Evolutionary conservation across 1,140 invertebrate genomes (phyloP).

Genomic region (Metaphire vulgaris): DNA sequence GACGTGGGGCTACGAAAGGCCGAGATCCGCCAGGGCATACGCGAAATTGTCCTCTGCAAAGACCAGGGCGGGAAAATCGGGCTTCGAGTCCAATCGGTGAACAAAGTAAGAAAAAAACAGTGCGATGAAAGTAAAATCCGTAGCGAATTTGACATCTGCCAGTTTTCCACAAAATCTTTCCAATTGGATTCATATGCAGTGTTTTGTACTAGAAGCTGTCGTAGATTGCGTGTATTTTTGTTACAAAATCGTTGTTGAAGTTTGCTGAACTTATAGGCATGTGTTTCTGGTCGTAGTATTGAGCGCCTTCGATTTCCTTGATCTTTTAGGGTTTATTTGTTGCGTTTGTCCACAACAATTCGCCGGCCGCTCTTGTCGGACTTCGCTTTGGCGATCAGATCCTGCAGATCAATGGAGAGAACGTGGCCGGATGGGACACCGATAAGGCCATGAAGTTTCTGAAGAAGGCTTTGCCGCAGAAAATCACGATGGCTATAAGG

Average conservation of each 20-base stretch:
- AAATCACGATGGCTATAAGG: conserved; percentile 70
- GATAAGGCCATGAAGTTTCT: conserved; percentile 78
- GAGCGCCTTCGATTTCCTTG: too few relatives aligned
- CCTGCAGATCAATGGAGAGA: conserved; percentile 74
- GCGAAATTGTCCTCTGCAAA: conserved; percentile 75
- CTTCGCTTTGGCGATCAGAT: conserved; percentile 89
- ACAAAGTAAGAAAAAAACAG: too few relatives aligned
- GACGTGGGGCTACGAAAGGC: conserved; percentile 66
- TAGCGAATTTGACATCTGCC: conserved; percentile 13
- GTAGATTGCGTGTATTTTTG: too few relatives aligned
- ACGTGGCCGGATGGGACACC: conserved; percentile 74
- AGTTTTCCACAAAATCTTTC: too few relatives aligned
- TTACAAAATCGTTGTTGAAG: too few relatives aligned
- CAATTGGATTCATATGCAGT: too few relatives aligned
- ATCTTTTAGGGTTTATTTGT: conserved; percentile 78
- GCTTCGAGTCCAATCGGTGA: conserved; percentile 69
- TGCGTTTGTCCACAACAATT: conserved; percentile 71
- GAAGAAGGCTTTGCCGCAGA: conserved; percentile 64
- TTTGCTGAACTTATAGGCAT: too few relatives aligned
- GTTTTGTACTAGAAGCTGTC: too few relatives aligned
- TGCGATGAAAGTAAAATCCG: too few relatives aligned
- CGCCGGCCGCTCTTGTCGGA: conserved; percentile 75
- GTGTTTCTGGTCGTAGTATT: too few relatives aligned
- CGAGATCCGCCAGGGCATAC: conserved; percentile 72
- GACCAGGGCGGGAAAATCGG: conserved; percentile 77